These are phyloP conservation scores for Nesidiocoris tenuis DNA, from an alignment of 2,888 invertebrate genomes.

Conservation along the genomic window DNA sequence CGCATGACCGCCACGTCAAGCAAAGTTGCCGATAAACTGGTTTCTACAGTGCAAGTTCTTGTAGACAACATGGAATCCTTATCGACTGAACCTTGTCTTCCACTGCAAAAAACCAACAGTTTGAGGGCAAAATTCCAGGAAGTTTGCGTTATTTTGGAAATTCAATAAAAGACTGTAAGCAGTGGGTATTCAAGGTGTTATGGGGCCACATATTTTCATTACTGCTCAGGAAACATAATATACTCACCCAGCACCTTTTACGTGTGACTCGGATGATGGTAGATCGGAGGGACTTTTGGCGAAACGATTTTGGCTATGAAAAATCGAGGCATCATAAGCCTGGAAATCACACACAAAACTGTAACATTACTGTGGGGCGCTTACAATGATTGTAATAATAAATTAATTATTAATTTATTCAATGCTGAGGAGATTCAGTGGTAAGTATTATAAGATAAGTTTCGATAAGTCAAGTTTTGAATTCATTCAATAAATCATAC, in stretches of 20 bases:
- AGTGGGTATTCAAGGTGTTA: neutral
- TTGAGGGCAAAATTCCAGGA: no score
- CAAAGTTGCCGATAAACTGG: slow-evolving; percentile 81
- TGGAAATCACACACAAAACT: no score
- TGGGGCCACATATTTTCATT: neutral
- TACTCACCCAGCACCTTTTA: slow-evolving; percentile 26
- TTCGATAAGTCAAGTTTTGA: no score
- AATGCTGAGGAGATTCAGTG: no score
- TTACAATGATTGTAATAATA: no score
- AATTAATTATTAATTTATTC: no score
- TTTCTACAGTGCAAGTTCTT: slow-evolving; percentile 56
- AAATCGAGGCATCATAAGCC: slow-evolving; percentile 47
- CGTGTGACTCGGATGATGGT: slow-evolving; percentile 27
- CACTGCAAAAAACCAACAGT: slow-evolving; percentile 9
- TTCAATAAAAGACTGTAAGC: neutral
- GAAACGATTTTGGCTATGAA: slow-evolving; percentile 42
- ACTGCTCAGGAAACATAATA: no score
- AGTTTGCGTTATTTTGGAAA: neutral
- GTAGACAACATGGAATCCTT: slow-evolving; percentile 70
- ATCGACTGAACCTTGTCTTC: slow-evolving; percentile 62
- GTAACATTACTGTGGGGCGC: no score
- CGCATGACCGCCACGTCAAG: slow-evolving; percentile 94
- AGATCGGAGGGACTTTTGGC: slow-evolving; percentile 46
- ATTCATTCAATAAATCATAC: no score
- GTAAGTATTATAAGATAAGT: no score